Evolutionary conservation across 2,888 invertebrate species (phyloP), one percentile per base, ranked within the genome.

Genomic region (Caprella mutica): DNA sequence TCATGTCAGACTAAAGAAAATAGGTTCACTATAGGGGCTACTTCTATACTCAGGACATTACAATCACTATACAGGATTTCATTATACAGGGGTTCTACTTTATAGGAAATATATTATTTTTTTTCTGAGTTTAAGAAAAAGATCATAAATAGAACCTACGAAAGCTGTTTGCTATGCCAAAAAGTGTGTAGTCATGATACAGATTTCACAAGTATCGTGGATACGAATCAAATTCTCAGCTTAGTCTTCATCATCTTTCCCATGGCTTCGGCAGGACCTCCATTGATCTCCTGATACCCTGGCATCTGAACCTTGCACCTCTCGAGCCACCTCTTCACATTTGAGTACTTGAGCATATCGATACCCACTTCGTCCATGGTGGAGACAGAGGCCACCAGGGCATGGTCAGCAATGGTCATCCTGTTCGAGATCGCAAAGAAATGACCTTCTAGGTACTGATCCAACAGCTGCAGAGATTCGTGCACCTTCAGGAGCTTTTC

Each of bases 361-460:
- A 43, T 23, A 23, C 51, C 51, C 14, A 33, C 38, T 14, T 24
- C 51, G 9, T 38, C 85, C 62, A 79, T 78, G 61, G 82, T 83
- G 50, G 86, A 81, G 9, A 87, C 77, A 5, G 80, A 77, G 9
- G 84, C 79, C 30, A 82, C 74, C 44, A 88, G 70, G 33, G 81
- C 74, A 40, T 86, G 76, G 72, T 90, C 90, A 6, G 90, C 89
- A 19, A 90, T 71, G 19, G 88, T 88, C 54, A 87, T 74, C 58
- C 76, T 76, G 59, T 81, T 77, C 3, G 87, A 88, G 17, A 86
- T 86, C 30, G 76, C 80, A 72, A 79, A 90, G 65, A 79, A 77
- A 68, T 82, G 78, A 0, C 81, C 81, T 43, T 81, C 81, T 29
- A 89, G 76, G 75, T 84, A 83, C n/a, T 73, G 79, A 67, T 88